Conservation (phyloP, 2,888 invertebrate genomes). For the Acholoe squamosa region DNA sequence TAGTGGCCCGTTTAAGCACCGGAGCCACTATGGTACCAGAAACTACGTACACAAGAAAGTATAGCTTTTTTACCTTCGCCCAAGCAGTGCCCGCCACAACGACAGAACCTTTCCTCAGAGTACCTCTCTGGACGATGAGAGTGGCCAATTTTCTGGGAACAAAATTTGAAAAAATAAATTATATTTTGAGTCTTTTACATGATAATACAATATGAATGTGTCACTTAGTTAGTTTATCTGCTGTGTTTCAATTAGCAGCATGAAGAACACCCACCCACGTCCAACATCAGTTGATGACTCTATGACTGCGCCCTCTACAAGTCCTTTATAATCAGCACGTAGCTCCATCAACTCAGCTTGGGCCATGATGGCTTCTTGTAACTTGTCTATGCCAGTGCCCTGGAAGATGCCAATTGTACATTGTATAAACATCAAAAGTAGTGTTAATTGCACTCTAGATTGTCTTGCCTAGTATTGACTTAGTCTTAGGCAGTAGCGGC, state of each 20-base stretch:
- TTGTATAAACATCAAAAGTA: too few species aligned
- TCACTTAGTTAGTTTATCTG: too few species aligned
- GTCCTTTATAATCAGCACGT: constrained; percentile 91
- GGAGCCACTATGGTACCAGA: too few species aligned
- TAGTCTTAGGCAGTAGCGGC: too few species aligned
- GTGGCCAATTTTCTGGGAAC: constrained; percentile 90
- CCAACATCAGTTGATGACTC: constrained; percentile 90
- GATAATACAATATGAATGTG: too few species aligned
- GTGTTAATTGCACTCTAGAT: too few species aligned
- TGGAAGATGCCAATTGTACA: constrained; percentile 73
- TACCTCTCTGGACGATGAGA: constrained; percentile 92
- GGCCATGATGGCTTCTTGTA: constrained; percentile 91
- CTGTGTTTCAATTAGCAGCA: too few species aligned
- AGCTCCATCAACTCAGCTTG: constrained; percentile 92
- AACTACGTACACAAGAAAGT: neutral
- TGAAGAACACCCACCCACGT: constrained; percentile 85
- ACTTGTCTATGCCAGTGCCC: constrained; percentile 89
- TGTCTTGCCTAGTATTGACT: too few species aligned
- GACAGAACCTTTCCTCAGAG: constrained; percentile 89
- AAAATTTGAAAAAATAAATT: too few species aligned
- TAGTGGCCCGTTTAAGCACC: too few species aligned
- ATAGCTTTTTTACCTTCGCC: constrained; percentile 87
- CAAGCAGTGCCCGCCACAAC: constrained; percentile 93
- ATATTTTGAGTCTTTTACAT: too few species aligned
- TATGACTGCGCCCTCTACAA: constrained; percentile 94